Evolutionary conservation across 2,888 invertebrate species (phyloP), one percentile per base, ranked within the genome.

Genomic region (Rhingia rostrata): DNA sequence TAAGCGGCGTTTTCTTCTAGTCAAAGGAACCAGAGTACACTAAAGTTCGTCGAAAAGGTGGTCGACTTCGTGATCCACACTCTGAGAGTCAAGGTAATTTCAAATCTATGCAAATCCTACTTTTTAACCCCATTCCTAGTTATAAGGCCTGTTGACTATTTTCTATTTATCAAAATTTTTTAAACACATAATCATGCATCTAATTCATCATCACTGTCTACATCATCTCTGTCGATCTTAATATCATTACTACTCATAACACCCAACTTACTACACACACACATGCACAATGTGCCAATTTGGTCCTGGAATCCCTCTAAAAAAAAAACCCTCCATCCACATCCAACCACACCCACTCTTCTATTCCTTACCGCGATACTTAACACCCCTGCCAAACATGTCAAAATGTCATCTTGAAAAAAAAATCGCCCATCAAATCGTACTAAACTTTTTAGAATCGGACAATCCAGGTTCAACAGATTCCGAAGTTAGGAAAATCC

Each of bases 381-480:
- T 72, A 12, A 41, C 0, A 41, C 9, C 51, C 51, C 51, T 14
- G 7, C 6, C 49, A 47, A 53, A 66, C 61, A 74, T 70, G 51
- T 63, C 70, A 86, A 87, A 22, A 87, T 86, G 86, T 87, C 88
- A 89, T 88, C 82, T 87, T 79, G 74, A 70, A 74, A 79, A 88
- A 88, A 86, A 87, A 87, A 88, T 89, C 90, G 86, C 70, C 79
- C 90, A 91, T 91, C 90, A 90, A 90, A 90, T 90, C 91, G 90
- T 91, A 91, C 91, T 91, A 91, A 91, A 91, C 91, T 91, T 91
- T 91, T 91, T 95, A 95, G 95, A 97, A 94, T 96, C 96, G 93
- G 97, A 96, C 95, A 97, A 96, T 95, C 94, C 96, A 95, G 97
- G 97, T 93, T 97, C 96, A 92, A 97, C 97, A 94, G 97, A 97